These are phyloP conservation scores for Drosophila nr. medialis DNA, from an alignment of 2,888 invertebrate genomes.

Conservation along the genomic window DNA sequence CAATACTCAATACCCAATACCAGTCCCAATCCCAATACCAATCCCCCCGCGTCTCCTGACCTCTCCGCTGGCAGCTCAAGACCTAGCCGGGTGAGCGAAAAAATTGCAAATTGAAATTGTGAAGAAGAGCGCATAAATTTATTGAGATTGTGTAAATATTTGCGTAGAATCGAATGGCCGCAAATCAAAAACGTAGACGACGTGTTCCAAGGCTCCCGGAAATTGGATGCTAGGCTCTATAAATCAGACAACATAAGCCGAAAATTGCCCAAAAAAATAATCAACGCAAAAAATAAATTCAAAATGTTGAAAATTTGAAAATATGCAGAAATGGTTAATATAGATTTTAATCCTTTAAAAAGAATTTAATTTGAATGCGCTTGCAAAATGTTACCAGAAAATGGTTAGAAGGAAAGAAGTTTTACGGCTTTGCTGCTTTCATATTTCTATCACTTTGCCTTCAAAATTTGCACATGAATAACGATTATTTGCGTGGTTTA, in stretches of 20 bases:
- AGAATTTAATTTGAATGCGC: not conserved
- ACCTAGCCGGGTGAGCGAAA: conserved; percentile 25
- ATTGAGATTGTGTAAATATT: conserved; percentile 77
- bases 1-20: conserved; percentile 17
- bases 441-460: not conserved
- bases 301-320: not conserved
- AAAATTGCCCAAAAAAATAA: conserved; percentile 33
- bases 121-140: conserved; percentile 80
- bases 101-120: conserved; percentile 77
- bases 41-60: not conserved
- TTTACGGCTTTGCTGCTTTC: not conserved
- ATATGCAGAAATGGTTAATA: not conserved
- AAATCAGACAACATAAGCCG: conserved; percentile 36
- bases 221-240: conserved; percentile 47
- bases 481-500: conserved; percentile 8
- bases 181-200: conserved; percentile 49
- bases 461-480: not conserved
- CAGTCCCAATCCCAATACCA: conserved; percentile 5
- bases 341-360: not conserved
- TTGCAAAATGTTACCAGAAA: not conserved
- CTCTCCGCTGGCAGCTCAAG: conserved; percentile 2
- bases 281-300: not conserved
- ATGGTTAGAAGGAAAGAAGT: not conserved
- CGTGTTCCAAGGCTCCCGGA: conserved; percentile 47
- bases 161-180: conserved; percentile 56